Conservation (phyloP, 1,140 invertebrate species). For the Bombyx mandarina region DNA sequence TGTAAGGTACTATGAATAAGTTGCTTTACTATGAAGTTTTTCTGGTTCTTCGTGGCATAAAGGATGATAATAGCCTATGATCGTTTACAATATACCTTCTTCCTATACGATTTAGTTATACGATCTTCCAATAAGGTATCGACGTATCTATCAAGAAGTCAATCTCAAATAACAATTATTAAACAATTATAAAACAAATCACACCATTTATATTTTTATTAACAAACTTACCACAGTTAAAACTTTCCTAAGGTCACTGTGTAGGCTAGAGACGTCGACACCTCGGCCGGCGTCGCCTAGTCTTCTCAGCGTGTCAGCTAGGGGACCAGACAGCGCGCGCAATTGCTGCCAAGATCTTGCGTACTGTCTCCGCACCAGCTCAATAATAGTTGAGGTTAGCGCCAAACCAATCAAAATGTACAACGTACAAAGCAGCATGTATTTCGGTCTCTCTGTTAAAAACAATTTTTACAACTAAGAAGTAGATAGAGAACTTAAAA, state of each 20-base stretch:
- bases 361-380: constrained; percentile 87
- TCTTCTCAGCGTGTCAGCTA: constrained; percentile 82
- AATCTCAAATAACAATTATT: no score
- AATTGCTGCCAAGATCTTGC: constrained; percentile 87
- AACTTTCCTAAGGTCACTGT: constrained; percentile 77
- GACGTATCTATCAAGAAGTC: no score
- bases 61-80: no score
- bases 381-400: constrained; percentile 94
- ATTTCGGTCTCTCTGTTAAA: constrained; percentile 82
- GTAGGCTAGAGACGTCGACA: constrained; percentile 78
- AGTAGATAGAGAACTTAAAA: not conserved
- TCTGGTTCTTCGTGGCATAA: no score
- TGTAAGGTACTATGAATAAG: no score
- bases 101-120: no score
- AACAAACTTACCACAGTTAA: constrained; percentile 73
- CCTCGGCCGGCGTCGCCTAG: constrained; percentile 82
- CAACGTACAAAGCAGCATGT: constrained; percentile 90
- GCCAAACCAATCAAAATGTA: constrained; percentile 96
- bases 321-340: constrained; percentile 82
- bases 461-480: constrained; percentile 3
- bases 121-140: no score
- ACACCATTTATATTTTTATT: no score
- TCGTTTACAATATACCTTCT: no score
- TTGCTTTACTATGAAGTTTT: no score
- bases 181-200: no score